Percentiles rank a stretch among this genome's conserved stretches.
Evolutionary conservation across 2,888 invertebrate species (phyloP).

Genomic region (Sericinus montela): DNA sequence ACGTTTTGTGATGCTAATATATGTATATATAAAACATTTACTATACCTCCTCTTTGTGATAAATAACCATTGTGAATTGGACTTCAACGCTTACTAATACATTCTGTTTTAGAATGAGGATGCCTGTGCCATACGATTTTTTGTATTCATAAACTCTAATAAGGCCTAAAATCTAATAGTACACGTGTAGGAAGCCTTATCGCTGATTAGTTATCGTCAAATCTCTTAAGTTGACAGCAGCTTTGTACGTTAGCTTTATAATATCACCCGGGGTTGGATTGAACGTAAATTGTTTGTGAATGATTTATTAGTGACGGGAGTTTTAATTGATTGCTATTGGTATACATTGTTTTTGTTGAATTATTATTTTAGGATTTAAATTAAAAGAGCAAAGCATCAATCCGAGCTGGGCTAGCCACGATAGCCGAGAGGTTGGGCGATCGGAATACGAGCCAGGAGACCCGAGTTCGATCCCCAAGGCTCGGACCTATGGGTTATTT

Average conservation of each 20-base stretch:
- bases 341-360: background rate
- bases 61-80: constrained; percentile 20
- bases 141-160: background rate
- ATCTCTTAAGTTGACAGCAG: constrained; percentile 30
- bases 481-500: no score
- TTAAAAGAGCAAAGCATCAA: no score
- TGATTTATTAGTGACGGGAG: constrained; percentile 57
- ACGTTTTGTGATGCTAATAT: constrained; percentile 71
- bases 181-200: constrained; percentile 63
- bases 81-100: constrained; percentile 3
- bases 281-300: constrained; percentile 59
- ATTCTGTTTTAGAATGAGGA: background rate
- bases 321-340: constrained; percentile 38
- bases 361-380: background rate
- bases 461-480: no score
- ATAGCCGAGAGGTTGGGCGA: no score
- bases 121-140: background rate
- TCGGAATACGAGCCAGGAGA: no score
- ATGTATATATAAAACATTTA: constrained; percentile 28
- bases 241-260: constrained; percentile 31
- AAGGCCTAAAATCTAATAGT: constrained; percentile 36
- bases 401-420: no score
- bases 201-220: constrained; percentile 51
- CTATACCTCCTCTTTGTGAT: constrained; percentile 3
- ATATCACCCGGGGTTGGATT: constrained; percentile 37